Conservation (phyloP, 2,888 invertebrate genomes). For the Andrena praecox region DNA sequence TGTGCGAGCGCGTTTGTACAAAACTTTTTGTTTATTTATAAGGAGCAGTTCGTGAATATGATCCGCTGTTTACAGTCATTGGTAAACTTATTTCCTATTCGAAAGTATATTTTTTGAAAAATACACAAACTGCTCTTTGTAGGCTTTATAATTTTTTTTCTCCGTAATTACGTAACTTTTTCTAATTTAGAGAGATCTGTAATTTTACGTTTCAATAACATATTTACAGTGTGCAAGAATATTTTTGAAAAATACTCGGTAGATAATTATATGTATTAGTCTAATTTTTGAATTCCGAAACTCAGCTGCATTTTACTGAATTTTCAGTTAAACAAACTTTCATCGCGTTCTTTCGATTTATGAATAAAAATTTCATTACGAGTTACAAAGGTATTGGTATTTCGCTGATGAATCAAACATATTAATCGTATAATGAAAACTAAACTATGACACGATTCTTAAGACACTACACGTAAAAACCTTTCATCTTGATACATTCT, state of each 20-base stretch:
- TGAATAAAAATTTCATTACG: not conserved
- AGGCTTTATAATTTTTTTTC: not conserved
- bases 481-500: slow-evolving; percentile 39
- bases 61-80: slow-evolving; percentile 8
- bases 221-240: not conserved
- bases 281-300: not conserved
- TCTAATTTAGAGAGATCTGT: slow-evolving; percentile 1
- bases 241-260: slow-evolving; percentile 6
- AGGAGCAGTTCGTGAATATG: slow-evolving; percentile 21
- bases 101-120: not conserved
- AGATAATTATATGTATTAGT: not conserved
- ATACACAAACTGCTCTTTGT: not conserved
- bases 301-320: slow-evolving; percentile 13
- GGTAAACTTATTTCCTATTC: slow-evolving; percentile 9
- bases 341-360: no score
- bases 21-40: slow-evolving; percentile 31
- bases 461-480: slow-evolving; percentile 17
- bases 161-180: not conserved
- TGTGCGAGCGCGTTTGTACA: slow-evolving; percentile 50
- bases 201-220: not conserved
- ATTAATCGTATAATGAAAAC: slow-evolving; percentile 35
- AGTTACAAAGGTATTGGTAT: slow-evolving; percentile 18
- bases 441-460: slow-evolving; percentile 14
- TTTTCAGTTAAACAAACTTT: slow-evolving; percentile 1
- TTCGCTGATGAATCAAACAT: slow-evolving; percentile 48